phyloP scores from a whole-genome alignment of 1,140 invertebrate species.

The Musca domestica region DNA sequence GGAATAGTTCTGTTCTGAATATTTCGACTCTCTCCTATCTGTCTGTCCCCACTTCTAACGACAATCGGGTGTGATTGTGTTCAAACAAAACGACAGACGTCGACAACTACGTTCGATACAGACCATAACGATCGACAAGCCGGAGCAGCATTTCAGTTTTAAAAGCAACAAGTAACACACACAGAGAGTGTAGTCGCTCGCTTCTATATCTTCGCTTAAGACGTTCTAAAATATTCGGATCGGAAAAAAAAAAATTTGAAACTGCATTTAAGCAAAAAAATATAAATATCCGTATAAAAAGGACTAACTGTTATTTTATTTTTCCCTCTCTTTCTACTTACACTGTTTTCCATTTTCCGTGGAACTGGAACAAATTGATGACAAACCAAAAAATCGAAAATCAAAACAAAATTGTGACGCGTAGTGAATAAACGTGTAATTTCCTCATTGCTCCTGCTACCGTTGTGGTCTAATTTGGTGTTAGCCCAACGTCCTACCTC shows the following conservation, averaged over 20 bases:
- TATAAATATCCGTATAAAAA: background rate
- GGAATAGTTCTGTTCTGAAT: no score
- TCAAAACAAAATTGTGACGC: background rate
- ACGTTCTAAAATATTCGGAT: background rate
- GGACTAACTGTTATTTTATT: slow-evolving; percentile 2
- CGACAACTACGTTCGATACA: slow-evolving; percentile 1
- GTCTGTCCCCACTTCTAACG: no score
- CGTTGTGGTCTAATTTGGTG: slow-evolving; percentile 12
- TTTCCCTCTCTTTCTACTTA: background rate
- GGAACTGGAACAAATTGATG: background rate
- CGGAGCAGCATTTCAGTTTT: slow-evolving; percentile 18
- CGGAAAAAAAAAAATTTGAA: no score
- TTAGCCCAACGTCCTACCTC: background rate
- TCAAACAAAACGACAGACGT: background rate
- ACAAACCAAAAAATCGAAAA: background rate
- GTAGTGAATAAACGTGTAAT: slow-evolving; percentile 17
- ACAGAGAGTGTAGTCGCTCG: slow-evolving; percentile 12
- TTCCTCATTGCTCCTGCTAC: background rate
- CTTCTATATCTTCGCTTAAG: slow-evolving; percentile 17
- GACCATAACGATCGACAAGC: background rate
- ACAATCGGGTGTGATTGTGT: no score
- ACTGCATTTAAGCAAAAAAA: background rate
- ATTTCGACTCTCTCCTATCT: no score
- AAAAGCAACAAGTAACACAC: slow-evolving; percentile 18
- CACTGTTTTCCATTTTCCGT: no score